Evolutionary conservation across 2,113 vertebrate genomes (phyloP).

Genomic region (Pitta sordida): DNA sequence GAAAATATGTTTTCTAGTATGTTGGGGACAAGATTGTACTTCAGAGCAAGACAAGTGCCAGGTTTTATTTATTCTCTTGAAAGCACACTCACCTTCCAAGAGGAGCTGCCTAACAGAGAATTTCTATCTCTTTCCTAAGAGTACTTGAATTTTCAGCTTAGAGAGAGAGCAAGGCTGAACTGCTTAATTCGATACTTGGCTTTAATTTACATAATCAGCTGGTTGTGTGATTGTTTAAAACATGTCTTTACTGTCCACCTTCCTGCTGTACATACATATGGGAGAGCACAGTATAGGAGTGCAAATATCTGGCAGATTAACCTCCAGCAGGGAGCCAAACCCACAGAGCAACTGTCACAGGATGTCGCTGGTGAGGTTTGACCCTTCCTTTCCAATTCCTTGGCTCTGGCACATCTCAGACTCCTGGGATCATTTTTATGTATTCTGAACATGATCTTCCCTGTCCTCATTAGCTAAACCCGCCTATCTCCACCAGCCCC

Average conservation of each 20-base stretch:
- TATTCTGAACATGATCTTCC: not conserved
- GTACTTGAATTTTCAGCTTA: not conserved
- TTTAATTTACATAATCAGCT: not conserved
- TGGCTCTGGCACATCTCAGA: not conserved
- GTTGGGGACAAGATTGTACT: constrained; percentile 17
- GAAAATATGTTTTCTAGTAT: not conserved
- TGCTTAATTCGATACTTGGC: not conserved
- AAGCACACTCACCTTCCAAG: not conserved
- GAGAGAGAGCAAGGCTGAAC: not conserved
- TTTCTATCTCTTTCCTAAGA: not conserved
- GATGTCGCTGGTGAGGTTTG: accelerated
- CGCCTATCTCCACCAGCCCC: not conserved
- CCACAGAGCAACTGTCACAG: too few species aligned
- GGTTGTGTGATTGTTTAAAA: not conserved
- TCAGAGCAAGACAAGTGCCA: constrained; percentile 12
- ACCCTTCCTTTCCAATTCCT: not conserved
- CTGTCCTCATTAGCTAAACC: not conserved
- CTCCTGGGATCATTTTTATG: not conserved
- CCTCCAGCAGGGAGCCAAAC: not conserved
- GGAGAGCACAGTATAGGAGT: accelerated
- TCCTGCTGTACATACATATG: accelerated
- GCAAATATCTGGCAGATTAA: not conserved
- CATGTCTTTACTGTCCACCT: not conserved
- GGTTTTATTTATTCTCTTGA: not conserved
- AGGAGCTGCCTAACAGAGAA: not conserved